A percentile compares a stretch with the other conserved stretches of the same genome.
phyloP scores from a whole-genome alignment of 1,140 invertebrate species.

The Sinella curviseta region DNA sequence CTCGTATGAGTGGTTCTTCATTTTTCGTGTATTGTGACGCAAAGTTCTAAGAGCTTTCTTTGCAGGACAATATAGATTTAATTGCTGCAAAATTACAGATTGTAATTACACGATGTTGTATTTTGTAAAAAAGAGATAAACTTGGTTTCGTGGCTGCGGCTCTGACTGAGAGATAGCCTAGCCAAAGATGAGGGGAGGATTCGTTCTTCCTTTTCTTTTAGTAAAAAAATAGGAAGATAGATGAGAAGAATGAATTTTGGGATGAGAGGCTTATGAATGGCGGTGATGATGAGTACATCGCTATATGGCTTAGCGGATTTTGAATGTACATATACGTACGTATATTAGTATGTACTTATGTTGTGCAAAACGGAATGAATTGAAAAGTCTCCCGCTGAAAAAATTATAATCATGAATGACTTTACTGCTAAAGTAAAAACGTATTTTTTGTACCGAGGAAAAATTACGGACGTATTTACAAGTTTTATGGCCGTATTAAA shows the following conservation, averaged over 20 bases:
- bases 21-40: no score
- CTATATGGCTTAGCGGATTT: no score
- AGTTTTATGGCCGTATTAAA: not conserved
- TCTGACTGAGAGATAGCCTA: no score
- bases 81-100: not conserved
- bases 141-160: no score
- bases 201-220: not conserved
- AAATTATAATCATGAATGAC: constrained; percentile 2
- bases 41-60: not conserved
- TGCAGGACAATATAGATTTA: not conserved
- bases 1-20: no score
- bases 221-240: not conserved
- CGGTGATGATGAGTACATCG: not conserved
- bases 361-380: not conserved
- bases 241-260: not conserved
- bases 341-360: not conserved
- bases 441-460: not conserved
- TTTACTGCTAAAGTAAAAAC: not conserved
- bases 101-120: not conserved
- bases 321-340: no score
- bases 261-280: not conserved
- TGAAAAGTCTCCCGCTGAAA: constrained; percentile 16
- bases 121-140: not conserved
- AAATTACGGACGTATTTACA: not conserved
- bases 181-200: not conserved